Evolutionary conservation across 2,888 invertebrate species (phyloP), one percentile per base, ranked within the genome.

Genomic region (Napeogenes inachia): DNA sequence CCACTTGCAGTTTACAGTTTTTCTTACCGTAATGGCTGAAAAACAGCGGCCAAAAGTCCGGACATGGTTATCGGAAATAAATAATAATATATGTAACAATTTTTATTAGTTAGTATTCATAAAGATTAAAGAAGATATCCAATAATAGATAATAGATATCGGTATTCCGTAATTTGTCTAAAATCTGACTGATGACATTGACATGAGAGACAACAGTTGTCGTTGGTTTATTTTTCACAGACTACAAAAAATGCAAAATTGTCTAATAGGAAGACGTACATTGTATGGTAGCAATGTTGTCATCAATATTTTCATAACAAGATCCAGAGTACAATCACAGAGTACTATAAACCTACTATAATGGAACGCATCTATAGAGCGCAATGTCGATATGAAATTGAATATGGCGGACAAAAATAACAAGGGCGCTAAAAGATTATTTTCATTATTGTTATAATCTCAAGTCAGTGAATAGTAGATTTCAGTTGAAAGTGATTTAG

Each of bases 391-490:
- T 70, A 74, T 66, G 72, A 72, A 74, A 77, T 82, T 73, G 71
- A 88, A 89, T 83, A 90, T 89, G 89, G 89, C 89, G 84, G 86
- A 87, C 79, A 87, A 89, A 85, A 89, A 89, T 89, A 89, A 89
- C 88, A 89, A 89, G 88, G 85, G 89, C 89, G 89, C 89, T 89
- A 89, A 90, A 89, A 87, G 77, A 84, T 75, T 85, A 83, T 81
- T 85, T 84, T 83, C 79, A 75, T 69, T 78, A 70, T 68, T 77
- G 75, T 74, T 71, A 75, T 74, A 75, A 71, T 74, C 71, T 72
- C 66, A 61, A 74, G 74, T 73, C 72, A 76, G 74, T 79, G 71
- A 75, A 69, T 74, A 65, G 71, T 70, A 75, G 70, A 72, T 66
- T 65, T 65, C 66, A 74, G 73, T 67, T 65, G 72, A 61, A 73